Percentiles rank a stretch among this genome's conserved stretches.
phyloP scores from a whole-genome alignment of 2,797 vertebrate species.

The Chromobotia macracanthus region DNA sequence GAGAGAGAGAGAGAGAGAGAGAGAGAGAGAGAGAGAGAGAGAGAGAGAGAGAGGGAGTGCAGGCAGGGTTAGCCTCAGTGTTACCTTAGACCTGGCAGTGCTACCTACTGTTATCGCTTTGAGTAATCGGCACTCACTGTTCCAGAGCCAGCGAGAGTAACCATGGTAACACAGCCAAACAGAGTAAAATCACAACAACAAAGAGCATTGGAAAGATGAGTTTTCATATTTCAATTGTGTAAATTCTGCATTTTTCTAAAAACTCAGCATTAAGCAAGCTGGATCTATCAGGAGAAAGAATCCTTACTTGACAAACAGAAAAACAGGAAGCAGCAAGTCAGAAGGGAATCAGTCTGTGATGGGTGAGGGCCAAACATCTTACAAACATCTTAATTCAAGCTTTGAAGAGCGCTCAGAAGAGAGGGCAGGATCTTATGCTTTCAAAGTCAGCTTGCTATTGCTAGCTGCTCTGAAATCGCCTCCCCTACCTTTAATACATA shows the following conservation, averaged over 20 bases:
- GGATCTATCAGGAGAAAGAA: constrained; percentile 82
- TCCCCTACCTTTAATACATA: too few species aligned
- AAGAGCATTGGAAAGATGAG: constrained; percentile 66
- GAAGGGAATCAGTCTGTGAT: constrained; percentile 42
- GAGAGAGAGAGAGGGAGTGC: constrained; percentile 73
- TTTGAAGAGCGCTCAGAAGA: too few species aligned
- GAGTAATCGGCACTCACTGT: constrained; percentile 99
- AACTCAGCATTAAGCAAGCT: constrained; percentile 65
- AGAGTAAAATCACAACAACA: constrained; percentile 63
- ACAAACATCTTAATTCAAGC: too few species aligned
- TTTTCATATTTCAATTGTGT: constrained; percentile 32
- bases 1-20: constrained; percentile 14
- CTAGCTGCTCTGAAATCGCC: too few species aligned
- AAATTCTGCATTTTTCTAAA: constrained; percentile 67
- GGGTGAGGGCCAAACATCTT: constrained; percentile 43
- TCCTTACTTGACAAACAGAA: constrained; percentile 84
- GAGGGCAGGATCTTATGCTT: too few species aligned
- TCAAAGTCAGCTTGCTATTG: too few species aligned
- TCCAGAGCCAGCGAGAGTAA: constrained; percentile 73
- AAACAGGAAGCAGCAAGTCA: constrained; percentile 69
- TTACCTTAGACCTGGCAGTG: constrained; percentile 89
- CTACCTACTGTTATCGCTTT: constrained; percentile 98
- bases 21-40: constrained; percentile 52
- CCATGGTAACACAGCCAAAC: constrained; percentile 55
- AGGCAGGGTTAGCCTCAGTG: constrained; percentile 85